phyloP scores from a whole-genome alignment of 2,888 invertebrate species.

The Leptinotarsa haldemani region DNA sequence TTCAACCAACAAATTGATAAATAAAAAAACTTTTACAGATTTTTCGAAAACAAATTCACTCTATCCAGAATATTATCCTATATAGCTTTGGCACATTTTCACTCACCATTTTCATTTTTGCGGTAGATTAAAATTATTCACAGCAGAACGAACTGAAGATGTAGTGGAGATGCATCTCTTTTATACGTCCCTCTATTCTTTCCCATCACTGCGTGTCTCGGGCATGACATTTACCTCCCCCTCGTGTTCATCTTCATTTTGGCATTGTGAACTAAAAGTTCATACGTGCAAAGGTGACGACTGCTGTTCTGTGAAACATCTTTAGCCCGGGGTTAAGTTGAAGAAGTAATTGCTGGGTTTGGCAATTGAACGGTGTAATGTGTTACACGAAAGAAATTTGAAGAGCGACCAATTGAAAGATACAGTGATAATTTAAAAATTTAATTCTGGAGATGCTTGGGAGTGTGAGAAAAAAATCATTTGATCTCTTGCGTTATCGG shows the following conservation, averaged over 20 bases:
- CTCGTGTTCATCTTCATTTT: constrained; percentile 52
- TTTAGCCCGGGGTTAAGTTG: constrained; percentile 21
- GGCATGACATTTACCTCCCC: constrained; percentile 56
- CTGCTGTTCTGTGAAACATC: constrained; percentile 30
- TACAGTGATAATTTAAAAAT: too few relatives aligned
- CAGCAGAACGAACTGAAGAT: constrained; percentile 47
- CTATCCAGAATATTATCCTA: background rate
- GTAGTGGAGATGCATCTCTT: constrained; percentile 46
- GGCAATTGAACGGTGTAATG: constrained; percentile 19
- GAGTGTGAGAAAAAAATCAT: too few relatives aligned
- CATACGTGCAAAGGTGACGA: constrained; percentile 38
- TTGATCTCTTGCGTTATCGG: too few relatives aligned
- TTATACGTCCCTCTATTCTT: constrained; percentile 47
- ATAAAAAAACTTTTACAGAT: background rate
- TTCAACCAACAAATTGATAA: background rate
- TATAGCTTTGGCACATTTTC: constrained; percentile 26
- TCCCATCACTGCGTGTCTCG: constrained; percentile 45
- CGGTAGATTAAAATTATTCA: constrained; percentile 34
- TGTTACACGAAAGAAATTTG: background rate
- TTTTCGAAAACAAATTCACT: constrained; percentile 7
- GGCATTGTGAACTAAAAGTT: constrained; percentile 53
- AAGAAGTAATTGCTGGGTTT: constrained; percentile 26
- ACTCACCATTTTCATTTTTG: constrained; percentile 54
- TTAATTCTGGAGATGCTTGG: too few relatives aligned
- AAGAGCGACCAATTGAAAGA: too few relatives aligned